Percentiles rank a stretch among this genome's conserved stretches.
Conservation (phyloP, 1,140 invertebrate species). For the Schlechtendalia chinensis region DNA sequence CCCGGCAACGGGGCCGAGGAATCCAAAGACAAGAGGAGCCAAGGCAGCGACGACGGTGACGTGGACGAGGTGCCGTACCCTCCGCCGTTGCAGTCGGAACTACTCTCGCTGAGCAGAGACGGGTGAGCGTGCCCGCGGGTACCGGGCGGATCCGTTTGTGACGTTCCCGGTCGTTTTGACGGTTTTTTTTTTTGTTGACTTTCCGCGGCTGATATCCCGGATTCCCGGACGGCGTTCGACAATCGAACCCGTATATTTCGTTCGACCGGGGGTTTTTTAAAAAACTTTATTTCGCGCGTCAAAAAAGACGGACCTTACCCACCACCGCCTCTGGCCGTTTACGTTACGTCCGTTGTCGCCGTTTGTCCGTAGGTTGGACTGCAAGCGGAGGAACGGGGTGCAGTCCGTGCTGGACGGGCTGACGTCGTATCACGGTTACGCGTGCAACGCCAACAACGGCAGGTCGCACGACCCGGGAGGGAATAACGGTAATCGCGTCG, state of each 20-base stretch:
- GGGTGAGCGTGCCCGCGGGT: constrained; percentile 46
- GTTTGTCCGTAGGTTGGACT: constrained; percentile 49
- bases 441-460: constrained; percentile 40
- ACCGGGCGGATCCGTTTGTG: too few relatives aligned
- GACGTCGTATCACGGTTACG: constrained; percentile 30
- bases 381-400: constrained; percentile 43
- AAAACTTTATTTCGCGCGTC: too few relatives aligned
- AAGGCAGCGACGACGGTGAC: constrained; percentile 53
- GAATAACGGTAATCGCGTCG: constrained; percentile 51
- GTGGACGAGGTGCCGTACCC: constrained; percentile 55
- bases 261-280: too few relatives aligned
- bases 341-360: not conserved
- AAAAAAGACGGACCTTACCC: too few relatives aligned
- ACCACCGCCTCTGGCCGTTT: too few relatives aligned
- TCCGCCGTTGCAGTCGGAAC: constrained; percentile 57
- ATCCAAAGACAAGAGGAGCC: constrained; percentile 52
- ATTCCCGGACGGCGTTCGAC: too few relatives aligned
- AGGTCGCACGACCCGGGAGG: constrained; percentile 52
- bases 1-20: constrained; percentile 66
- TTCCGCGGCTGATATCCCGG: too few relatives aligned
- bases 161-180: too few relatives aligned
- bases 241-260: too few relatives aligned
- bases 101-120: constrained; percentile 53
- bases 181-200: too few relatives aligned
- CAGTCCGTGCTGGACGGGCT: constrained; percentile 38